Evolutionary conservation across 1,140 invertebrate genomes (phyloP).

Genomic region (Microplitis demolitor): DNA sequence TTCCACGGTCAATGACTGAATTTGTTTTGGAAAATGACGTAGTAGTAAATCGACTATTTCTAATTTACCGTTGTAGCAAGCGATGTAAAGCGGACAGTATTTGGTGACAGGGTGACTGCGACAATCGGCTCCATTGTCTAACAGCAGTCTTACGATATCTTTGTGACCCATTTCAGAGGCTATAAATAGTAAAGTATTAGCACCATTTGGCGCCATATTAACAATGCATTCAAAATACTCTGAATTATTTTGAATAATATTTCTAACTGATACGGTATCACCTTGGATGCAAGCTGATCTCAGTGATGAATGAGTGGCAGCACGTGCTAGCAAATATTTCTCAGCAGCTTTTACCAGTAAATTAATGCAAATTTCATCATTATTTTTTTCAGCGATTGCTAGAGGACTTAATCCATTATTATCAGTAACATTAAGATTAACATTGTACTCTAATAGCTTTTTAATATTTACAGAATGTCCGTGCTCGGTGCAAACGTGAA

Average conservation of each 20-base stretch:
- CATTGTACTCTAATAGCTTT: slow-evolving; percentile 71
- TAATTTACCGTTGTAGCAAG: slow-evolving; percentile 82
- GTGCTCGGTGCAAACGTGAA: slow-evolving; percentile 82
- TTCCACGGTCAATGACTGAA: slow-evolving; percentile 84
- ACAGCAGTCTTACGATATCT: slow-evolving; percentile 77
- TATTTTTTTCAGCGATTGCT: slow-evolving; percentile 76
- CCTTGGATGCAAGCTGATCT: slow-evolving; percentile 74
- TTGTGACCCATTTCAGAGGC: slow-evolving; percentile 82
- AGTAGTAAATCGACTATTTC: slow-evolving; percentile 83
- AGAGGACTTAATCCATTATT: slow-evolving; percentile 72
- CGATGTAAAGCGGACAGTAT: slow-evolving; percentile 91
- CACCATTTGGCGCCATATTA: slow-evolving; percentile 84
- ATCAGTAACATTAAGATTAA: slow-evolving; percentile 70
- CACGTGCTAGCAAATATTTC: slow-evolving; percentile 71
- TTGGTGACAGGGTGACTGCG: slow-evolving; percentile 86
- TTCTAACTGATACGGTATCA: slow-evolving; percentile 68
- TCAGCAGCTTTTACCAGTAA: slow-evolving; percentile 74
- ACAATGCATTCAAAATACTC: slow-evolving; percentile 73
- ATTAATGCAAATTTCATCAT: slow-evolving; percentile 70
- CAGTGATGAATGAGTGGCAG: slow-evolving; percentile 73
- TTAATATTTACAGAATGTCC: slow-evolving; percentile 76
- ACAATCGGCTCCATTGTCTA: slow-evolving; percentile 84
- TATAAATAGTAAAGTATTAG: slow-evolving; percentile 83
- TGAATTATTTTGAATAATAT: slow-evolving; percentile 70
- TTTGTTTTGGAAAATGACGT: slow-evolving; percentile 70